Base-by-base conservation (phyloP, 1,140 invertebrate species). In the Thaumatotibia leucotreta region DNA sequence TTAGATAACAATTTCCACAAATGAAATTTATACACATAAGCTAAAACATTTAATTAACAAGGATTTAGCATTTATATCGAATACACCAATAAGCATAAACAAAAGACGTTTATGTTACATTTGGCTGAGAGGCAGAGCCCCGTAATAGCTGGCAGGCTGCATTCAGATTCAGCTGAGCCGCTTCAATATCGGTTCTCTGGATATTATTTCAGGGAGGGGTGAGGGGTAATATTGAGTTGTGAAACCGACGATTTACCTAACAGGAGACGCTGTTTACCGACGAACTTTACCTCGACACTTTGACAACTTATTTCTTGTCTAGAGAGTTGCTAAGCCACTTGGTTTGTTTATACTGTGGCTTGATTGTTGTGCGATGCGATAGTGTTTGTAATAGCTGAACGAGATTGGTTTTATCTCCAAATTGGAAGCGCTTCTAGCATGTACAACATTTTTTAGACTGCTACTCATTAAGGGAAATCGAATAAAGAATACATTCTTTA, bases 221-320 rank as follows among this genome's bases (percentile, higher is more conserved):
- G 71, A 71, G 67, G 75, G 70, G 79, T 79, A 80, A 88, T 91
- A 91, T 89, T 88, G 80, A 89, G 86, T 85, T 86, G 81, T 83
- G 80, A 86, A 87, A 84, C 86, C 84, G 70, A 85, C 82, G 83
- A 84, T 91, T 89, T 86, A 88, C 86, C 82, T 89, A 85, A 85
- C 79, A 83, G 82, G 67, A 82, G 81, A 76, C 77, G 77, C 79
- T 86, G 80, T 82, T 86, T 83, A 81, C 82, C 71, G 81, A 84
- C 71, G 69, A 91, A 89, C 86, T 88, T 88, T 79, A 80, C 72
- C 80, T 76, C 76, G 86, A 89, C 88, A 88, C 85, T 90, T 87
- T 91, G 86, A 89, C 86, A 91, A 91, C 86, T 89, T 89, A 88
- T 91, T 91, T 88, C 88, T 88, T 88, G 85, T 88, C 83, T 86